Conservation (phyloP, 1,140 invertebrate species). For the Whitmania pigra region DNA sequence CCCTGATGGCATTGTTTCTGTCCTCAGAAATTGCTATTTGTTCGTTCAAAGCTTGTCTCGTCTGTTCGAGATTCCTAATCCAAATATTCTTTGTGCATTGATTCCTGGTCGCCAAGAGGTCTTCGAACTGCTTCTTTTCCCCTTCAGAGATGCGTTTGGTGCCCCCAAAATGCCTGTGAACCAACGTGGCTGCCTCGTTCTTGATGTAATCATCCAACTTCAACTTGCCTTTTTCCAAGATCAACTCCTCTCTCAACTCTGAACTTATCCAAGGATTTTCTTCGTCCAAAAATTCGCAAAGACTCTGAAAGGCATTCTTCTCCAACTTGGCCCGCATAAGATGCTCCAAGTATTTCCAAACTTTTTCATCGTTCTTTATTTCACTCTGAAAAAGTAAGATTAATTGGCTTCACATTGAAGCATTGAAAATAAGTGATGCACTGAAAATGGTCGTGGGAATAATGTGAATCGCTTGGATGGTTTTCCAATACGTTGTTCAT, state of each 20-base stretch:
- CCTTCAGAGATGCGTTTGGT: slow-evolving; percentile 12
- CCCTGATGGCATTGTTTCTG: background rate
- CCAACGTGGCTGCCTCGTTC: slow-evolving; percentile 15
- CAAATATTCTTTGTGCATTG: slow-evolving; percentile 14
- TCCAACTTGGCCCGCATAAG: slow-evolving; percentile 13
- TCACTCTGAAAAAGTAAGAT: slow-evolving; percentile 6
- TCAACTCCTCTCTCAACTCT: slow-evolving; percentile 15
- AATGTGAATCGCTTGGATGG: too few relatives aligned
- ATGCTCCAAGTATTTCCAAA: slow-evolving; percentile 17
- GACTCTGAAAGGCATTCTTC: background rate
- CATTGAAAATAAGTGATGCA: too few relatives aligned
- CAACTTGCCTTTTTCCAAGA: slow-evolving; percentile 11
- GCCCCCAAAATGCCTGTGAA: slow-evolving; percentile 11
- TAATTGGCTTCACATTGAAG: background rate
- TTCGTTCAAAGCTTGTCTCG: background rate
- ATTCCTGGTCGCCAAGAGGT: slow-evolving; percentile 7
- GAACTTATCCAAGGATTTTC: slow-evolving; percentile 15
- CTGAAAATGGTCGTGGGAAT: too few relatives aligned
- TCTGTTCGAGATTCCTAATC: slow-evolving; percentile 3
- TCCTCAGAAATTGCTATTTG: background rate
- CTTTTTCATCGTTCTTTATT: slow-evolving; percentile 6
- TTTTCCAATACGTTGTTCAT: too few relatives aligned
- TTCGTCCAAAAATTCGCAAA: slow-evolving; percentile 16
- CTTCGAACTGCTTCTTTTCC: slow-evolving; percentile 14
- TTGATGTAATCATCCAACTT: slow-evolving; percentile 15